These are phyloP conservation scores for Nylanderia fulva DNA, from an alignment of 1,140 invertebrate species.

Conservation along the genomic window DNA sequence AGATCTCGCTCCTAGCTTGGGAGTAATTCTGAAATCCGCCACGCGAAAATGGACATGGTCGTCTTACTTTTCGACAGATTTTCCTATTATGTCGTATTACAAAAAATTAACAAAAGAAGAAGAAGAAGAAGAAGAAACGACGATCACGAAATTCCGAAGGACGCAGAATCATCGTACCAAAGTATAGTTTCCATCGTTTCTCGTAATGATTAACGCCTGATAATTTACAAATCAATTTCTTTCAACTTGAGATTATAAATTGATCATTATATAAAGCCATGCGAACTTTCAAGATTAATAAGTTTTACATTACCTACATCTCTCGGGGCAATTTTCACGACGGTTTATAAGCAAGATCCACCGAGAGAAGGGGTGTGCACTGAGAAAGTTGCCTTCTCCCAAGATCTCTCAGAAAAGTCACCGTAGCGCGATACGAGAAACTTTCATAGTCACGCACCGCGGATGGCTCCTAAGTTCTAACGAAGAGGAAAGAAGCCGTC, in stretches of 20 bases:
- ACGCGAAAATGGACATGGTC: constrained; percentile 15
- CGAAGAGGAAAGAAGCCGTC: constrained; percentile 46
- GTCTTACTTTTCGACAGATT: neutral
- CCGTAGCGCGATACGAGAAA: constrained; percentile 50
- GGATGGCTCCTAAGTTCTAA: constrained; percentile 57
- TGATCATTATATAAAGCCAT: constrained; percentile 15
- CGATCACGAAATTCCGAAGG: neutral
- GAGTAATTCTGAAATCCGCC: constrained; percentile 45
- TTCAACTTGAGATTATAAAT: constrained; percentile 40
- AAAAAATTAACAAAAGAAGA: neutral
- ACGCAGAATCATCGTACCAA: neutral
- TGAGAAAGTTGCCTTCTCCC: constrained; percentile 33
- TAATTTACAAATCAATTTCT: constrained; percentile 21
- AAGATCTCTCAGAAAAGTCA: constrained; percentile 50
- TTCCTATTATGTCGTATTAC: neutral
- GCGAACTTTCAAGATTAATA: constrained; percentile 39
- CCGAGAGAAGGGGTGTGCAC: constrained; percentile 12
- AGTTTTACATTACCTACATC: constrained; percentile 57
- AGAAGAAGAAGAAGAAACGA: neutral
- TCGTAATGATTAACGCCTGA: neutral
- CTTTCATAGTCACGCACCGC: constrained; percentile 56
- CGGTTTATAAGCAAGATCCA: constrained; percentile 39
- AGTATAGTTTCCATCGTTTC: neutral
- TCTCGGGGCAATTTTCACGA: constrained; percentile 54
- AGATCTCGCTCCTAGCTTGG: constrained; percentile 31